Evolutionary conservation across 2,797 vertebrate genomes (phyloP), one percentile per base, ranked within the genome.

Genomic region (Typhlichthys eigenmanni): DNA sequence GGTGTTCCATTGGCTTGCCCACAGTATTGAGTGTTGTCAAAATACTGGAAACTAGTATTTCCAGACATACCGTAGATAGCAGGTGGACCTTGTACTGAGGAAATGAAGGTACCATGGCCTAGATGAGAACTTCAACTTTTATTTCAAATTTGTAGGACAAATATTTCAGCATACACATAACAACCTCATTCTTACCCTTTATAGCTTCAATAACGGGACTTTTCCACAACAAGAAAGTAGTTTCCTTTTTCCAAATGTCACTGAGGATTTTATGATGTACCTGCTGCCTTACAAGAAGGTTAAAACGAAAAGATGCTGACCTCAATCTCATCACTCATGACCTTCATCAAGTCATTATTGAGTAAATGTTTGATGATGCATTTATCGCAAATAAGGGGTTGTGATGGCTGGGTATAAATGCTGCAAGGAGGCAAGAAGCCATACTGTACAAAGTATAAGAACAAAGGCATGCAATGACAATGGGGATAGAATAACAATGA

Each of bases 401-500:
- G 16, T 47, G 13, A 9, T 52, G 55, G 51, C 58, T 0, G 2
- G 61, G 79, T 79, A 73, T 71, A n/a, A 69, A 79, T 19, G 69
- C 67, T 63, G 68, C 69, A 76, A 62, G 70, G 14, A 1, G 83
- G 50, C 2, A 0, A 63, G 69, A 72, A 72, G 72, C 64, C 10
- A 55, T 70, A 86, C 78, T 71, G 78, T 68, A 70, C 61, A 46
- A 66, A 79, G 66, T 79, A 78, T 62, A 78, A 85, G 74, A 90
- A 88, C 81, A 87, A 79, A 89, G 75, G 63, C 71, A 56, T 60
- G 78, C 73, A 78, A 70, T 84, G 78, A 82, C 76, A 83, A 68
- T 74, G 69, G 83, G 79, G 77, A 85, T 78, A 66, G 83, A 87
- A 87, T 83, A 87, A 83, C 85, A 88, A 85, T 86, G 82, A 90